phyloP scores from a whole-genome alignment of 2,888 invertebrate genomes.

The Drosophila nigritarsus region DNA sequence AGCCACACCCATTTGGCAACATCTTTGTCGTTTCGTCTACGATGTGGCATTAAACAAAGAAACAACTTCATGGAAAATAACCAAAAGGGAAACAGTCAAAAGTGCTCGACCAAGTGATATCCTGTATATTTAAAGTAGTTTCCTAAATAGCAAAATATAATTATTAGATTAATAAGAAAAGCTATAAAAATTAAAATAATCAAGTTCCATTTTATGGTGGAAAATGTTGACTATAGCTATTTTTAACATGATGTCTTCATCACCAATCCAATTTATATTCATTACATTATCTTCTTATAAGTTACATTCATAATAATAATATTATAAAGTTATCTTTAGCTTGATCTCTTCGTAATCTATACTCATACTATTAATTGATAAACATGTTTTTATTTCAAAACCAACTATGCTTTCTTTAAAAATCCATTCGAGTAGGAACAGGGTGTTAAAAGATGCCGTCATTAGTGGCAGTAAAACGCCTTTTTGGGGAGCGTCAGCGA shows the following conservation, averaged over 20 bases:
- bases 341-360: neutral
- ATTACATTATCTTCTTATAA: neutral
- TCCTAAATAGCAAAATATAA: neutral
- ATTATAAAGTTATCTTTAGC: neutral
- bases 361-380: neutral
- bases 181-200: neutral
- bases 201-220: neutral
- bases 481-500: conserved; percentile 57
- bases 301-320: neutral
- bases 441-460: conserved; percentile 43
- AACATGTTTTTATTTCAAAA: neutral
- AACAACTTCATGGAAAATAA: conserved; percentile 68
- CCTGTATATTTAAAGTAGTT: neutral
- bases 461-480: conserved; percentile 61
- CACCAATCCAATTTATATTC: neutral
- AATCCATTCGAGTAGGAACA: neutral
- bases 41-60: conserved; percentile 75
- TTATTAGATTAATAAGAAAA: neutral
- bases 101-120: neutral
- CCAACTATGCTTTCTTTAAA: neutral
- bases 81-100: neutral
- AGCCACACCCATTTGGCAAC: conserved; percentile 20
- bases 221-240: too few relatives aligned
- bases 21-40: conserved; percentile 55
- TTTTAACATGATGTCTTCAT: neutral